Conservation (phyloP, 2,113 vertebrate species). For the human (Homo sapiens) region GRCh38 chr7:140218501-140219000, state of each 20-base stretch:
- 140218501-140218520: background rate
- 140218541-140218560: background rate
- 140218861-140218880: background rate
- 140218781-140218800: background rate
- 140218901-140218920: background rate
- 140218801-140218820: background rate
- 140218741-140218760: background rate
- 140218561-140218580: background rate
- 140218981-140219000: background rate
- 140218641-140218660: background rate
- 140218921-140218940: background rate
- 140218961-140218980: background rate
- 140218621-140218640: background rate
- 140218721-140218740: background rate
- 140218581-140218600: background rate
- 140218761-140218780: background rate
- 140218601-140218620: background rate
- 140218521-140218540: background rate
- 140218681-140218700: background rate
- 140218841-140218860: background rate
- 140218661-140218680: background rate
- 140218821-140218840: background rate
- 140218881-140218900: background rate
- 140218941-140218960: no score
- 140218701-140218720: background rate